Percentiles rank a stretch among this genome's conserved stretches.
These are phyloP conservation scores for Linurgus olivaceus DNA, from an alignment of 2,797 vertebrate species.

Conservation along the genomic window DNA sequence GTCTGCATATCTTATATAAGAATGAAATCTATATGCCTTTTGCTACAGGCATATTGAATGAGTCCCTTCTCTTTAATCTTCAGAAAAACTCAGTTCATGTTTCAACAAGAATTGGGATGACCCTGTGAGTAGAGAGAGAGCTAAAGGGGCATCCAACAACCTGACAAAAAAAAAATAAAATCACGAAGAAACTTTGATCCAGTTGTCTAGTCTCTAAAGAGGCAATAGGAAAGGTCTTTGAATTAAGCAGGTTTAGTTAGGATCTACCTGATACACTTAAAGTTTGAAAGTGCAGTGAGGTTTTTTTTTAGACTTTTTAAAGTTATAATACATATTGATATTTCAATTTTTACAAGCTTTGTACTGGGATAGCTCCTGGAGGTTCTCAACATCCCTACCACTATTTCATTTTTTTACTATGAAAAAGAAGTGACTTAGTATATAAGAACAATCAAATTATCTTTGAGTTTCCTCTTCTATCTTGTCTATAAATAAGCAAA, in stretches of 20 bases:
- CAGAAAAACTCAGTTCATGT: not conserved
- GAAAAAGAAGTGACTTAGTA: not conserved
- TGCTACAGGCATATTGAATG: not conserved
- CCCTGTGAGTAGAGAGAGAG: not conserved
- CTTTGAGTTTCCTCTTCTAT: not conserved
- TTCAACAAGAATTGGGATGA: not conserved
- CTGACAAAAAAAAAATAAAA: not conserved
- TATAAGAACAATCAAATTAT: not conserved
- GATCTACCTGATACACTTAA: not conserved
- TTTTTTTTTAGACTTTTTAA: not conserved
- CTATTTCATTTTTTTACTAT: not conserved
- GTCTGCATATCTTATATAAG: not conserved
- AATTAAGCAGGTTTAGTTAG: not conserved
- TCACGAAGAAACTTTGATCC: not conserved
- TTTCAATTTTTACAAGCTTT: not conserved
- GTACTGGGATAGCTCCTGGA: not conserved
- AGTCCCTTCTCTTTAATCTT: not conserved
- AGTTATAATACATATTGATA: not conserved
- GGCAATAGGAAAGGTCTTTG: not conserved
- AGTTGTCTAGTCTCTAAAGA: not conserved
- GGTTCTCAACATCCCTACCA: not conserved
- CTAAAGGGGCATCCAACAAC: not conserved
- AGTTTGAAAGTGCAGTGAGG: not conserved
- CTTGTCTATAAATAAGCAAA: not conserved
- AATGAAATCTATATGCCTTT: not conserved